A percentile compares a stretch with the other conserved stretches of the same genome.
Evolutionary conservation across 2,888 invertebrate genomes (phyloP).

Genomic region (Lacanobia oleracea): DNA sequence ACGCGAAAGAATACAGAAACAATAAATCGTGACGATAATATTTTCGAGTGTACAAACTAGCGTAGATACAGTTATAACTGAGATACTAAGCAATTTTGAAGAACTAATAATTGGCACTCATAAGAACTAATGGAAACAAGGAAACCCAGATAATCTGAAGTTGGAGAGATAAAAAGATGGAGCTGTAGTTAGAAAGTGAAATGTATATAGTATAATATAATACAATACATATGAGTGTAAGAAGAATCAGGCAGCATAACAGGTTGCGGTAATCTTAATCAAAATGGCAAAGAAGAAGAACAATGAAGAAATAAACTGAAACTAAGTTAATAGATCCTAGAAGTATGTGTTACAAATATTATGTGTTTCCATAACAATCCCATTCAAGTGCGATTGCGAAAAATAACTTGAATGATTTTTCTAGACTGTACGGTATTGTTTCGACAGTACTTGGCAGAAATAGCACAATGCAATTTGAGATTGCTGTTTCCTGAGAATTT

Average conservation of each 20-base stretch:
- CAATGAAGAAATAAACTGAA: background rate
- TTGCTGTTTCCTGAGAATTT: conserved; percentile 11
- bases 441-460: background rate
- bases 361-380: conserved; percentile 11
- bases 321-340: background rate
- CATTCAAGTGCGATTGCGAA: background rate
- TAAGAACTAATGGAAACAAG: background rate
- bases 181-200: too few relatives aligned
- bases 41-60: background rate
- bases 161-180: too few relatives aligned
- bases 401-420: conserved; percentile 32
- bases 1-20: too few relatives aligned
- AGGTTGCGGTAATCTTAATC: background rate
- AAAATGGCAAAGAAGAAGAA: too few relatives aligned
- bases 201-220: too few relatives aligned
- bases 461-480: conserved; percentile 3
- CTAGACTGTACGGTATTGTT: conserved; percentile 10
- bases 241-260: too few relatives aligned
- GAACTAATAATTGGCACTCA: background rate
- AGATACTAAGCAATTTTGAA: background rate
- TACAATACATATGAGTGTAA: too few relatives aligned
- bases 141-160: background rate
- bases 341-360: background rate
- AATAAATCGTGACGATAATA: too few relatives aligned
- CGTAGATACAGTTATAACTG: background rate